Base-by-base conservation (phyloP, 1,140 invertebrate species). In the Aphelinus certus region DNA sequence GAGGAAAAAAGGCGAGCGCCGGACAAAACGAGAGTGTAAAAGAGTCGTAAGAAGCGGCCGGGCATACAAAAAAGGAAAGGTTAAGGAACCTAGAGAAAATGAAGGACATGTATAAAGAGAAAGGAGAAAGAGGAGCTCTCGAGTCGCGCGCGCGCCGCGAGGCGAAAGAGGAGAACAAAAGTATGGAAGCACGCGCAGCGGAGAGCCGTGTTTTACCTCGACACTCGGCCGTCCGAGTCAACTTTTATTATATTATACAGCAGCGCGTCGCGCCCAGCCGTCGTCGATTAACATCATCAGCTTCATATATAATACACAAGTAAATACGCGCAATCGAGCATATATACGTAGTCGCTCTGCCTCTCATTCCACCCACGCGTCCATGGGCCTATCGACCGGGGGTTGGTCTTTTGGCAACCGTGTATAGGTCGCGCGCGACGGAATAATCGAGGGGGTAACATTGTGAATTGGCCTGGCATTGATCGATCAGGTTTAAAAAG, bases 311-410 rank as follows among this genome's bases (percentile, higher is more conserved):
- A 26, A 26, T 26, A 26, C 26, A 26, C 26, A 26, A 26, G 26
- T 26, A 10, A 55, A 5, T 10, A 55, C 53, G 26, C 6, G 42
- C 60, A 3, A n/a, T 3, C 1, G 56, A 57, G 43, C 70, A 55
- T 70, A 70, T 58, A 70, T 60, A 66, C 71, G 64, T 76, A 66
- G 63, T 66, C 62, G 78, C 74, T 42, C 76, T 62, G 67, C 51
- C 43, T 57, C 63, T 7, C 57, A 43, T 65, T 74, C 73, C 26
- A 26, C 26, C 26, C 26, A 26, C 26, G 26, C 26, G 26, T 26
- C 26, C 26, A 26, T 26, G 26, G 26, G 26, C 26, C 26, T 26
- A 26, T 26, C 26, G 26, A 26, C 26, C 26, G 26, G 26, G 26
- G 26, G 26, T 26, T 26, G 26, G 26, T 26, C 26, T 26, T 26